phyloP scores from a whole-genome alignment of 2,888 invertebrate genomes.

The Lingula anatina region DNA sequence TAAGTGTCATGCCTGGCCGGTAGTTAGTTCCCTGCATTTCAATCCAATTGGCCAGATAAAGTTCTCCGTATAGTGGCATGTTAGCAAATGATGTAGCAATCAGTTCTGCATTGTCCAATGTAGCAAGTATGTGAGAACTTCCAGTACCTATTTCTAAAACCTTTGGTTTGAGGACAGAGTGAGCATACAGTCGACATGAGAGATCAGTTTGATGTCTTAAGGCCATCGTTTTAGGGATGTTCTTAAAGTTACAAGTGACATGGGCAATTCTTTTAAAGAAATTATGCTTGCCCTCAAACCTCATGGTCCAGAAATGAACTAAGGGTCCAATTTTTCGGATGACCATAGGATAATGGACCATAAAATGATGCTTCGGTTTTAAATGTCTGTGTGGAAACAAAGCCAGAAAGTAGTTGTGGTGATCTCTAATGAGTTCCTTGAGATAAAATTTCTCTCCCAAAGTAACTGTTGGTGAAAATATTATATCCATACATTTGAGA shows the following conservation, averaged over 20 bases:
- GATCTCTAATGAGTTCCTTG: conserved; percentile 2
- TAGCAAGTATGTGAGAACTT: too few species aligned
- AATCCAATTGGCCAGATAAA: background rate
- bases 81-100: background rate
- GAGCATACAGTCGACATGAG: background rate
- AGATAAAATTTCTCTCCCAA: conserved; percentile 1
- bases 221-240: conserved; percentile 6
- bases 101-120: background rate
- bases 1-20: background rate
- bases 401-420: background rate
- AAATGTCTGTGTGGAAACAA: conserved; percentile 5
- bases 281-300: conserved; percentile 13
- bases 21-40: background rate
- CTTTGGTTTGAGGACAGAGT: background rate
- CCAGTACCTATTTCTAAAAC: too few species aligned
- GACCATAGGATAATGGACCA: conserved; percentile 12
- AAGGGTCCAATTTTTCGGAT: conserved; percentile 10
- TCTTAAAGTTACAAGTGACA: conserved; percentile 7
- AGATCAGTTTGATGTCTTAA: conserved; percentile 11
- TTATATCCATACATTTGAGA: conserved; percentile 5
- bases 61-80: background rate
- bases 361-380: conserved; percentile 12
- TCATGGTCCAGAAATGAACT: conserved; percentile 8
- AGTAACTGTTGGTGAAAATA: conserved; percentile 5
- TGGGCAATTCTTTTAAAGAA: conserved; percentile 10